Percentiles rank a stretch among this genome's conserved stretches.
phyloP scores from a whole-genome alignment of 1,140 invertebrate species.

The Nixonia krombeini region DNA sequence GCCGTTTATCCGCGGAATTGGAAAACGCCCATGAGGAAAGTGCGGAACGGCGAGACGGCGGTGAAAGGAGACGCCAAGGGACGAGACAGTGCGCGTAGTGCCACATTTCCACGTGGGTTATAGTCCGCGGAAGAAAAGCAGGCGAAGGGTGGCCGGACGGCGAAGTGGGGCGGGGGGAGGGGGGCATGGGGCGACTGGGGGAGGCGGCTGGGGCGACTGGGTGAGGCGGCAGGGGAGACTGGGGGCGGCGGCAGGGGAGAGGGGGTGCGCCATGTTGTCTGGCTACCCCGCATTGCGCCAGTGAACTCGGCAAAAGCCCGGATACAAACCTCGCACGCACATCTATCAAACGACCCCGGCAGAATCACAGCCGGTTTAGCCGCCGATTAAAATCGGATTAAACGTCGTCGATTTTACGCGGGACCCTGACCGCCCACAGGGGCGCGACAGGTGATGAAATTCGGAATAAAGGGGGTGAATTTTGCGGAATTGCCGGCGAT shows the following conservation, averaged over 20 bases:
- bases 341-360: conserved; percentile 28
- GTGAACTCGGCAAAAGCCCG: conserved; percentile 63
- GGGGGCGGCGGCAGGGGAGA: no score
- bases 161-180: conserved; percentile 20
- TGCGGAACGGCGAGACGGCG: not conserved
- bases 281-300: conserved; percentile 68
- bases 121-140: conserved; percentile 31
- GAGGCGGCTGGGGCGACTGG: no score
- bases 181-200: no score
- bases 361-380: no score
- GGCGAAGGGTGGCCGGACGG: conserved; percentile 35
- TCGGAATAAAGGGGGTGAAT: no score
- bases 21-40: no score
- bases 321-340: conserved; percentile 42
- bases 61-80: conserved; percentile 6
- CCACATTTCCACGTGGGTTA: conserved; percentile 35
- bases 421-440: no score
- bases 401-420: no score
- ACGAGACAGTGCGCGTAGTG: conserved; percentile 17
- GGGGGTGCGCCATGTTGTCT: conserved; percentile 67
- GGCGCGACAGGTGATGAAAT: no score
- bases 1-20: conserved; percentile 7
- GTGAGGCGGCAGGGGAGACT: no score
- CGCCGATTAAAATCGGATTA: no score
- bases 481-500: no score